Evolutionary conservation across 2,797 vertebrate genomes (phyloP), one percentile per base, ranked within the genome.

Genomic region (Onychomys torridus): DNA sequence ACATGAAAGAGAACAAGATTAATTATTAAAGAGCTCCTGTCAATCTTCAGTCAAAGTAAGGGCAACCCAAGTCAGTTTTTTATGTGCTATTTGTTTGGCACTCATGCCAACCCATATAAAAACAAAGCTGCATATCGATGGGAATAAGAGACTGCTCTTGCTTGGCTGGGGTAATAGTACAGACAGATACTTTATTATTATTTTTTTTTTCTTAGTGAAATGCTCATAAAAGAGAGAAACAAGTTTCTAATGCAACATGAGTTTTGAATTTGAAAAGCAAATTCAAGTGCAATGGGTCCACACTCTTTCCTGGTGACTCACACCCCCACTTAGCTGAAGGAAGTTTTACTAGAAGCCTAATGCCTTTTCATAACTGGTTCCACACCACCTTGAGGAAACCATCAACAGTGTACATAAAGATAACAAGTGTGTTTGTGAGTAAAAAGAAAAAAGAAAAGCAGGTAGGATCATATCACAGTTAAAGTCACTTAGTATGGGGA

Each of bases 181-280:
- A 94, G 94, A 85, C 25, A 27, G 87, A 87, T 49, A 83, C 86
- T 91, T 96, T 90, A 27, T 17, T 85, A 10, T 76, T 79, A 40
- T 46, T n/a, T 37, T 92, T 46, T 46, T 46, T 52, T 52, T 52
- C 52, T 14, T 46, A 97, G 93, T 89, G 76, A 95, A 97, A 94
- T 91, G n/a, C 81, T 95, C 95, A 37, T 91, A 86, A 97, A n/a
- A 65, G 40, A 13, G 71, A 93, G 82, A 89, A 97, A 89, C 59
- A 92, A 96, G 57, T 96, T 96, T 96, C 89, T 52, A 93, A 29
- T 32, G 79, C 83, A 97, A 89, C n/a, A 40, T 87, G 46, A 55
- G 57, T 63, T 96, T 79, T 97, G 57, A 89, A 94, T 94, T 92
- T 92, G 85, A 95, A 95, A 94, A 91, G 82, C 81, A 93, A 95